Percentiles rank a stretch among this genome's conserved stretches.
phyloP scores from a whole-genome alignment of 2,888 invertebrate species.

The Drosophila hawaiiensis region DNA sequence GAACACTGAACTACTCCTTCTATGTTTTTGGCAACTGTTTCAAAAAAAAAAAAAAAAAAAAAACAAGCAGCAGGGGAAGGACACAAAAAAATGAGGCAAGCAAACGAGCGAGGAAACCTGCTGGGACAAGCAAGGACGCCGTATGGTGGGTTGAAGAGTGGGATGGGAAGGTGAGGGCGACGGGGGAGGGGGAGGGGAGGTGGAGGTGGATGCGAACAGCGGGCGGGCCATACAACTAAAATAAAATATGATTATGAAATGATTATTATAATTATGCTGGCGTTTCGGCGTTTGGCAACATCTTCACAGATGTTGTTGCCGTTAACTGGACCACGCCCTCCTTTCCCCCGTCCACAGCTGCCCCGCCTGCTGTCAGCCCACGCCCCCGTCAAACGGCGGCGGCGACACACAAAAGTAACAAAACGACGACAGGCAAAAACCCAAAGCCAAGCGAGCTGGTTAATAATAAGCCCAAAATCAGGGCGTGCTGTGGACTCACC shows the following conservation, averaged over 20 bases:
- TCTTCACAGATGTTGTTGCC: slow-evolving; percentile 82
- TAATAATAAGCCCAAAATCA: slow-evolving; percentile 79
- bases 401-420: slow-evolving; percentile 25
- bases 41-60: slow-evolving; percentile 36
- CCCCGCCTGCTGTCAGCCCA: slow-evolving; percentile 1
- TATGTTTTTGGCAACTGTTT: slow-evolving; percentile 73
- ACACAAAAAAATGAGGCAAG: slow-evolving; percentile 18
- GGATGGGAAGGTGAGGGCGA: neutral
- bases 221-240: slow-evolving; percentile 68
- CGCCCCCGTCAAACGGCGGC: slow-evolving; percentile 7
- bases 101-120: slow-evolving; percentile 51
- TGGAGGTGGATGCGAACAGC: slow-evolving; percentile 44
- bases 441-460: slow-evolving; percentile 70
- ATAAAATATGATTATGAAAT: slow-evolving; percentile 84
- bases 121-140: slow-evolving; percentile 46
- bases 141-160: neutral
- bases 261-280: slow-evolving; percentile 83
- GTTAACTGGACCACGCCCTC: slow-evolving; percentile 74
- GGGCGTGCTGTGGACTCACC: slow-evolving; percentile 71
- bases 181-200: slow-evolving; percentile 19
- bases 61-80: slow-evolving; percentile 14
- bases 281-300: slow-evolving; percentile 66
- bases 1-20: slow-evolving; percentile 10
- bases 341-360: neutral
- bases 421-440: slow-evolving; percentile 26